phyloP scores from a whole-genome alignment of 2,797 vertebrate species.

The Etheostoma nigrum region DNA sequence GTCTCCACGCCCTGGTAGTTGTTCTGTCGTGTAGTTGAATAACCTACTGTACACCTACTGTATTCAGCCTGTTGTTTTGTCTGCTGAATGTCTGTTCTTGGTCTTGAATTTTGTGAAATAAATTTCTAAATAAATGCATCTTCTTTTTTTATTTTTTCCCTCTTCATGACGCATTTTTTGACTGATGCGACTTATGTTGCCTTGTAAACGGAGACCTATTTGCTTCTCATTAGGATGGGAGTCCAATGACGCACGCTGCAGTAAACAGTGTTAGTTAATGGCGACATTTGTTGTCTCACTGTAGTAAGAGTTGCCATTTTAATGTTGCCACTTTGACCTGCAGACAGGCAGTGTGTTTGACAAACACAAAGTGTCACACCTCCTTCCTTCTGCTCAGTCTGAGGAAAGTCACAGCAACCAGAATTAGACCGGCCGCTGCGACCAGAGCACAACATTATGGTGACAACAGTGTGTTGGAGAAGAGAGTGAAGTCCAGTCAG shows the following conservation, averaged over 20 bases:
- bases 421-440: conserved; percentile 6
- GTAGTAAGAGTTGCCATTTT: conserved; percentile 24
- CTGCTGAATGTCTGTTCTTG: too few relatives aligned
- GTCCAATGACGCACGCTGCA: background rate
- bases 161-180: too few relatives aligned
- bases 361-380: conserved; percentile 17
- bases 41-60: too few relatives aligned
- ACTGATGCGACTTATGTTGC: too few relatives aligned
- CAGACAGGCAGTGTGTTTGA: conserved; percentile 37
- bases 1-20: too few relatives aligned
- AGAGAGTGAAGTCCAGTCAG: conserved; percentile 22
- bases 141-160: too few relatives aligned
- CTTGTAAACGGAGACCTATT: too few relatives aligned
- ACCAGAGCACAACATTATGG: conserved; percentile 18
- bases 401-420: conserved; percentile 40
- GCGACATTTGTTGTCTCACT: conserved; percentile 11
- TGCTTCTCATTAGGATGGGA: background rate
- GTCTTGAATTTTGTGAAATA: too few relatives aligned
- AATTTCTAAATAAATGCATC: too few relatives aligned
- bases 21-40: too few relatives aligned
- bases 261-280: background rate
- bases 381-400: conserved; percentile 47
- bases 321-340: conserved; percentile 39
- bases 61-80: too few relatives aligned
- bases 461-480: conserved; percentile 18